A percentile compares a stretch with the other conserved stretches of the same genome.
These are phyloP conservation scores for Ornithoptera alexandrae DNA, from an alignment of 2,888 invertebrate genomes.

Conservation along the genomic window DNA sequence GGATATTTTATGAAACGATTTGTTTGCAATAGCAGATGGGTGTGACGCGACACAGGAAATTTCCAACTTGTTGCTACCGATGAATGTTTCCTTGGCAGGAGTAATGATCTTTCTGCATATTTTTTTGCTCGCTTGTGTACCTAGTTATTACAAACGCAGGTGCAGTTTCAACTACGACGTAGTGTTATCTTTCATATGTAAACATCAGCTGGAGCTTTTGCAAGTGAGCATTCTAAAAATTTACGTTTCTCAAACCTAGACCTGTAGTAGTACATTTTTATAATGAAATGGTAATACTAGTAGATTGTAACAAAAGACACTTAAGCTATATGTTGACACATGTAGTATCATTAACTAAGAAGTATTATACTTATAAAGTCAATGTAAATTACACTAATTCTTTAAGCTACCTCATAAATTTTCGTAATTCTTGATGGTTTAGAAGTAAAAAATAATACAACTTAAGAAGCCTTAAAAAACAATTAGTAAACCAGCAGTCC, in stretches of 20 bases:
- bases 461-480: constrained; percentile 39
- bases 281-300: background rate
- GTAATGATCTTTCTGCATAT: constrained; percentile 52
- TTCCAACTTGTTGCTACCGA: constrained; percentile 67
- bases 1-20: constrained; percentile 72
- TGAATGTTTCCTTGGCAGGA: constrained; percentile 48
- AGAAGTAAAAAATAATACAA: constrained; percentile 7
- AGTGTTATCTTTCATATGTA: constrained; percentile 45
- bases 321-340: background rate
- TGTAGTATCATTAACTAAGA: background rate
- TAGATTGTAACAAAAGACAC: background rate
- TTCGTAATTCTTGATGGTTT: constrained; percentile 10
- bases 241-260: background rate
- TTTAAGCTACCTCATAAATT: constrained; percentile 19
- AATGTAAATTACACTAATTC: constrained; percentile 31
- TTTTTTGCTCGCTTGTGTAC: constrained; percentile 51
- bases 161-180: constrained; percentile 37
- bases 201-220: constrained; percentile 40
- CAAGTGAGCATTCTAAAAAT: constrained; percentile 33
- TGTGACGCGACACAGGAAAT: constrained; percentile 70
- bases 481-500: constrained; percentile 40
- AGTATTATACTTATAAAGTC: too few relatives aligned
- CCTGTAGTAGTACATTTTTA: background rate
- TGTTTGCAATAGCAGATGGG: constrained; percentile 70
- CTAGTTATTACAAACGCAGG: constrained; percentile 51